Evolutionary conservation across 1,140 invertebrate genomes (phyloP).

Genomic region (Trigoniulus corallinus): DNA sequence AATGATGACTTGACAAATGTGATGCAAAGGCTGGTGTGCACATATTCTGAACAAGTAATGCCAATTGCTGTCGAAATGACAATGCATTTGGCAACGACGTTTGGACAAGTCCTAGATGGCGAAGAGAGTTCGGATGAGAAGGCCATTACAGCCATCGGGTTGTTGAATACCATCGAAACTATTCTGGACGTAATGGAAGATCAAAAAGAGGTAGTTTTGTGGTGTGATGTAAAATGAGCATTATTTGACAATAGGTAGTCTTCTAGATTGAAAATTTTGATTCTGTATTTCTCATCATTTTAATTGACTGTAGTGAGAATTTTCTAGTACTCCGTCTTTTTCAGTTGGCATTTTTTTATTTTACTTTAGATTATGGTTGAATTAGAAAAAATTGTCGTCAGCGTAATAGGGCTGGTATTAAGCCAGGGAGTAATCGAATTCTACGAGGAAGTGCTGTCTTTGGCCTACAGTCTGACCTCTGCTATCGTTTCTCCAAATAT

Average conservation of each 20-base stretch:
- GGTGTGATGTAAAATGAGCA: too few species aligned
- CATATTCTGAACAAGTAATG: slow-evolving; percentile 75
- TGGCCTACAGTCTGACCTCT: slow-evolving; percentile 81
- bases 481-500: slow-evolving; percentile 77
- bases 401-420: slow-evolving; percentile 77
- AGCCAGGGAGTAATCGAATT: slow-evolving; percentile 77
- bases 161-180: slow-evolving; percentile 92
- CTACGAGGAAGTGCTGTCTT: slow-evolving; percentile 85
- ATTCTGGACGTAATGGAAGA: slow-evolving; percentile 88
- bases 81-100: slow-evolving; percentile 83
- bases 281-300: too few species aligned
- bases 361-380: slow-evolving; percentile 64
- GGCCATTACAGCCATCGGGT: slow-evolving; percentile 90
- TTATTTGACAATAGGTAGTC: too few species aligned
- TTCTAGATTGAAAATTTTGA: too few species aligned
- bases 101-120: slow-evolving; percentile 64
- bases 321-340: too few species aligned
- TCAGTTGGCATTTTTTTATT: slow-evolving; percentile 7
- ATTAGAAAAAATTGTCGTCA: slow-evolving; percentile 83
- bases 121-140: slow-evolving; percentile 89
- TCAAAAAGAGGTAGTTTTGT: slow-evolving; percentile 37
- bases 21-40: slow-evolving; percentile 87
- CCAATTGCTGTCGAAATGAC: slow-evolving; percentile 92
- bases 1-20: slow-evolving; percentile 94
- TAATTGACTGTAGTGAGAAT: too few species aligned